Evolutionary conservation across 2,888 invertebrate species (phyloP).

Genomic region (Ctenicera cuprea): DNA sequence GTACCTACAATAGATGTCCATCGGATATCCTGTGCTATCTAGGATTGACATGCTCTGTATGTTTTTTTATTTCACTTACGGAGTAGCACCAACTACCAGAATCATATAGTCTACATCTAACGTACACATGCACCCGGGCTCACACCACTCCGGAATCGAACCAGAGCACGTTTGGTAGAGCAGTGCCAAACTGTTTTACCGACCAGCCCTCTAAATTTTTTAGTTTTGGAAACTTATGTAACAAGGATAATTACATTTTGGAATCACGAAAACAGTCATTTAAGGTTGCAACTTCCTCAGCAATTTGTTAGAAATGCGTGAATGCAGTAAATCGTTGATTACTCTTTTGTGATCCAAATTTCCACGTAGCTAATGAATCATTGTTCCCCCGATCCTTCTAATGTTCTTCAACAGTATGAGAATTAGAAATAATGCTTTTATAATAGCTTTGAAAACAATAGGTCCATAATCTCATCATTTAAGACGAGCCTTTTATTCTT

Average conservation of each 20-base stretch:
- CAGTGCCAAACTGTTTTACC: too few species aligned
- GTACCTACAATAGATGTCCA: too few species aligned
- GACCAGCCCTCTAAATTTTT: too few species aligned
- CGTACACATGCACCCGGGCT: too few species aligned
- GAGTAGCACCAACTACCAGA: too few species aligned
- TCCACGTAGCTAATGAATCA: conserved; percentile 42
- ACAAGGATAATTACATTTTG: background rate
- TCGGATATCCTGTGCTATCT: too few species aligned
- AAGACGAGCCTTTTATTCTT: conserved; percentile 38
- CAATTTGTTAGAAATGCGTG: conserved; percentile 9
- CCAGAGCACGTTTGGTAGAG: too few species aligned
- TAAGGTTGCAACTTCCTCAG: background rate
- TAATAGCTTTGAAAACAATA: conserved; percentile 36
- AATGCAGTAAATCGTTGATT: conserved; percentile 21
- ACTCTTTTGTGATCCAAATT: conserved; percentile 27
- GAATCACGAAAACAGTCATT: background rate
- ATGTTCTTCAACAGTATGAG: conserved; percentile 30
- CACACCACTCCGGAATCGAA: too few species aligned
- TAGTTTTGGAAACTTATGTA: too few species aligned
- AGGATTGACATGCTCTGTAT: too few species aligned
- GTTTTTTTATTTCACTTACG: too few species aligned
- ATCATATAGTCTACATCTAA: too few species aligned
- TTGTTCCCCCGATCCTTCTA: conserved; percentile 28
- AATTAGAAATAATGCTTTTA: conserved; percentile 44
- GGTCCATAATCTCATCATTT: conserved; percentile 31